Evolutionary conservation across 30 jellyfish, hydroid and myxozoan species (phyloP).

Genomic region (Hydractinia symbiolongicarpus): DNA sequence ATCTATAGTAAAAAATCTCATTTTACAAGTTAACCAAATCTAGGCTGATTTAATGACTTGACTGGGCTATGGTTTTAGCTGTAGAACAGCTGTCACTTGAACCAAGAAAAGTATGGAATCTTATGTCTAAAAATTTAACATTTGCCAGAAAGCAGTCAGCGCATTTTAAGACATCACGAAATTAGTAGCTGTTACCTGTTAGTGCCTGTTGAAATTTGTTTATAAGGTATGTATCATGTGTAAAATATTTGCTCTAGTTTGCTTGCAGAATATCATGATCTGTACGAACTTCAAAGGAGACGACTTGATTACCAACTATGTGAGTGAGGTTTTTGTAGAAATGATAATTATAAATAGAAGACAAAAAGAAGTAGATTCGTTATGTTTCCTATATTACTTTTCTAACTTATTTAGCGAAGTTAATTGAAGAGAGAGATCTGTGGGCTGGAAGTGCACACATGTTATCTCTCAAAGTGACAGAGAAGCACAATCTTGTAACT

Average conservation of each 20-base stretch:
- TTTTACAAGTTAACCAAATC: no score
- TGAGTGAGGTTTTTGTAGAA: neutral
- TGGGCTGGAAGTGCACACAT: slow-evolving; percentile 91
- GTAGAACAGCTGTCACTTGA: no score
- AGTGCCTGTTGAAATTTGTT: no score
- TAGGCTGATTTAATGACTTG: no score
- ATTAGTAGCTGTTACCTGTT: no score
- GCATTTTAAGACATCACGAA: no score
- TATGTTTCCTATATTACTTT: neutral
- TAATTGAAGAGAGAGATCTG: slow-evolving; percentile 77
- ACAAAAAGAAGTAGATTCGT: neutral
- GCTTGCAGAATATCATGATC: slow-evolving; percentile 78
- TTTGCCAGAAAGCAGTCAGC: no score
- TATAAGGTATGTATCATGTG: neutral
- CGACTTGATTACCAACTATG: slow-evolving; percentile 69
- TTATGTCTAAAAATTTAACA: no score
- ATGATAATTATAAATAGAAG: neutral
- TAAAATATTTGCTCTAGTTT: slow-evolving; percentile 10
- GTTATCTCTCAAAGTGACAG: slow-evolving; percentile 61
- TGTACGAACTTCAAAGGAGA: slow-evolving; percentile 69
- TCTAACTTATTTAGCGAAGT: slow-evolving; percentile 33
- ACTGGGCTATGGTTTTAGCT: no score
- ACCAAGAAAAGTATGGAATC: no score
- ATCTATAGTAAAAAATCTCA: no score
- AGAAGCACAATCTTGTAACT: slow-evolving; percentile 62